These are phyloP conservation scores for Motacilla alba DNA, from an alignment of 2,113 vertebrate genomes.

Conservation along the genomic window DNA sequence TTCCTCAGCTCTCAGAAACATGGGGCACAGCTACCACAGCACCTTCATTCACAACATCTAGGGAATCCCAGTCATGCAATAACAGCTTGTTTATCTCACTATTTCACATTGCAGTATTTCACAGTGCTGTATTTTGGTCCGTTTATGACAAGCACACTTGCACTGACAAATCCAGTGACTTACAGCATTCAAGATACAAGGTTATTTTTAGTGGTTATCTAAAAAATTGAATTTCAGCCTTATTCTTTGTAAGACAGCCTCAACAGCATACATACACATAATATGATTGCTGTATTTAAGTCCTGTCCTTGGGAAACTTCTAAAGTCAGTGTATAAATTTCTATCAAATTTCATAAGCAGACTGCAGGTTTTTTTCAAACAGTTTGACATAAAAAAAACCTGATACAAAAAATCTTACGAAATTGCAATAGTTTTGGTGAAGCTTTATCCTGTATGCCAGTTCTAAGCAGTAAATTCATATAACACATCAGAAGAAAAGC, in stretches of 20 bases:
- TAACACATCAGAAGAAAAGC: not conserved
- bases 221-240: not conserved
- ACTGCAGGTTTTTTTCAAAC: not conserved
- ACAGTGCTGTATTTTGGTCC: not conserved
- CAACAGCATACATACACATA: not conserved
- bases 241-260: not conserved
- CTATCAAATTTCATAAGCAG: not conserved
- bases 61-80: not conserved
- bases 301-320: not conserved
- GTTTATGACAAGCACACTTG: not conserved
- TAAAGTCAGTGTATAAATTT: not conserved
- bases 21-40: not conserved
- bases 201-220: not conserved
- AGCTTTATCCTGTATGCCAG: not conserved
- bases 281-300: not conserved
- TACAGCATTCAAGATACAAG: not conserved
- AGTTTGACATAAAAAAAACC: not conserved
- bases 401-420: not conserved
- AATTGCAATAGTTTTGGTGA: not conserved
- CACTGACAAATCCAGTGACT: not conserved
- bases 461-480: not conserved
- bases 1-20: not conserved
- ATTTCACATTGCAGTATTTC: not conserved
- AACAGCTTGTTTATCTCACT: not conserved
- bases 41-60: not conserved